Evolutionary conservation across 2,888 invertebrate genomes (phyloP).

Genomic region (Tetramorium bicarinatum): DNA sequence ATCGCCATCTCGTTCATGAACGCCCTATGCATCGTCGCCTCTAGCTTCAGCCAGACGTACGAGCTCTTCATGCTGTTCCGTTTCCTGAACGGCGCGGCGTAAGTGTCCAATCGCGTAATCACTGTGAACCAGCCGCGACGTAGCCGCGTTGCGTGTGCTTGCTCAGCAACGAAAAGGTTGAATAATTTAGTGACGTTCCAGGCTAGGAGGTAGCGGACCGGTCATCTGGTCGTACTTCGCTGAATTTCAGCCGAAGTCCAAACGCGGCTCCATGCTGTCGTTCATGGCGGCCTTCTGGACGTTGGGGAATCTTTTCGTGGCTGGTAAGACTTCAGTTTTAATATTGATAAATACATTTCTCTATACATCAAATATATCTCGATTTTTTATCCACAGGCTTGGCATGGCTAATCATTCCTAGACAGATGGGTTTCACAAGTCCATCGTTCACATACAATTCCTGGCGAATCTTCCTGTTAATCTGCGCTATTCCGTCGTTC

Average conservation of each 20-base stretch:
- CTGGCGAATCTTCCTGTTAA: conserved; percentile 96
- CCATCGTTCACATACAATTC: conserved; percentile 94
- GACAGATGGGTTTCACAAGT: conserved; percentile 90
- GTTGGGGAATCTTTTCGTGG: conserved; percentile 96
- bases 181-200: conserved; percentile 84
- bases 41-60: conserved; percentile 96
- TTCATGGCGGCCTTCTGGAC: conserved; percentile 99
- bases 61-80: conserved; percentile 96
- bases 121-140: background rate
- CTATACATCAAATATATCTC: background rate
- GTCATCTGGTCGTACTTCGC: conserved; percentile 98
- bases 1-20: conserved; percentile 96
- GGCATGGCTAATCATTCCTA: conserved; percentile 88
- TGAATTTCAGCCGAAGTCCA: conserved; percentile 96
- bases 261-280: conserved; percentile 96
- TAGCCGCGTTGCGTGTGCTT: background rate
- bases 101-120: conserved; percentile 87
- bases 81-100: conserved; percentile 97
- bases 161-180: conserved; percentile 38
- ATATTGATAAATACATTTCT: background rate
- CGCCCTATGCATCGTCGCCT: conserved; percentile 95
- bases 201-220: conserved; percentile 95
- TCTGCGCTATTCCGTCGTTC: conserved; percentile 96
- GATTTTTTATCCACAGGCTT: conserved; percentile 85
- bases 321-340: conserved; percentile 87